Base-by-base conservation (phyloP, 2,888 invertebrate species). In the Stomorhina lunata region DNA sequence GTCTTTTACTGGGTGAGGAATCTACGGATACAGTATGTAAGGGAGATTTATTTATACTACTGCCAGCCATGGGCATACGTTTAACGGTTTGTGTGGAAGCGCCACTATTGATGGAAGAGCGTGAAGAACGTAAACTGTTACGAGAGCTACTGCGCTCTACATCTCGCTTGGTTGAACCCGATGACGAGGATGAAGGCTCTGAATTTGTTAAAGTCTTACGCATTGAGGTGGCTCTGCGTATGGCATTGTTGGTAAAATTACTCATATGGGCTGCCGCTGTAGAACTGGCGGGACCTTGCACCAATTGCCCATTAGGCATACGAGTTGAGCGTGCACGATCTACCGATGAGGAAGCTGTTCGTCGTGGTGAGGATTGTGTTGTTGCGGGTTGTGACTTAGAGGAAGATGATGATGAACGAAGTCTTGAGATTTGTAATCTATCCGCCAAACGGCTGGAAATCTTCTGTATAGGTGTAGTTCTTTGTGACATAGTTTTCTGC, bases 71-170 rank as follows among this genome's bases (percentile, higher is more conserved):
- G 4, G 94, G 93, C 77, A 95, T 93, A 81, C 95, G 94, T 84
- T 95, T 93, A 0, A 96, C 96, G 0, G 96, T 96, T 69, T 95
- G 95, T 0, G 94, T 94, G 1, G 95, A 95, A 0, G 95, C 94
- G 2, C 95, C 94, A 89, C 96, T 96, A 88, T 96, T 96, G 68
- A 97, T 91, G 0, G 96, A 97, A 87, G 96, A 96, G 29, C 96
- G 92, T 0, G 97, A 97, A 87, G 96, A 96, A 25, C 96, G 93
- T 15, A 97, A 91, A 69, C 96, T 96, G 48, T 95, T 95, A 43
- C 96, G 92, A 0, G 96, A 96, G 15, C 95, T 94, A 4, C 95
- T 96, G 43, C 96, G 92, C 87, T 96, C 95, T 0, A 96, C 95
- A 84, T 94, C 93, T 80, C 93, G 92, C 61, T 90, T 85, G 6